These are phyloP conservation scores for Dione vanillae DNA, from an alignment of 2,888 invertebrate genomes.

Conservation along the genomic window DNA sequence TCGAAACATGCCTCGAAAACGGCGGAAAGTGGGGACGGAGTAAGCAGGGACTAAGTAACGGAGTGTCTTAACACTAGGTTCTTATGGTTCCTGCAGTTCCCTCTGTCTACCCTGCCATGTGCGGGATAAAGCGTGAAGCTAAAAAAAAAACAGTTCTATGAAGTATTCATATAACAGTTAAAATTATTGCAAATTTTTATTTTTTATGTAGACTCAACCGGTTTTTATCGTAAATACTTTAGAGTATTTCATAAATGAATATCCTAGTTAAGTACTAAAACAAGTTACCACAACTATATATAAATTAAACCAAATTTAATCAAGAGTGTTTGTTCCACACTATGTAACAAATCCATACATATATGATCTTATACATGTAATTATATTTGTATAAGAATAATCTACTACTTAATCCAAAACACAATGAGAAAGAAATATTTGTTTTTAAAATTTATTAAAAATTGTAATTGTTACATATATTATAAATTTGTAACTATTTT, in stretches of 20 bases:
- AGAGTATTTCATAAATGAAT: background rate
- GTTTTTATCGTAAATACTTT: too few relatives aligned
- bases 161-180: background rate
- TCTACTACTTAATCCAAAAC: background rate
- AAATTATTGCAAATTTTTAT: background rate
- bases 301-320: background rate
- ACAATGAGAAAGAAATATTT: background rate
- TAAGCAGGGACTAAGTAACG: too few relatives aligned
- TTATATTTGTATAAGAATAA: background rate
- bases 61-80: too few relatives aligned
- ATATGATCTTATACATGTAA: slow-evolving; percentile 5
- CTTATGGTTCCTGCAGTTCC: too few relatives aligned
- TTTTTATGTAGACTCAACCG: background rate
- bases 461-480: slow-evolving; percentile 3
- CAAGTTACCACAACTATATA: background rate
- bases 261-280: background rate
- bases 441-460: background rate
- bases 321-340: slow-evolving; percentile 14
- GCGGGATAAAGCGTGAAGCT: too few relatives aligned
- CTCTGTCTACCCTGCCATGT: too few relatives aligned
- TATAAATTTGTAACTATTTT: background rate
- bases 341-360: background rate
- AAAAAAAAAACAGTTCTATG: too few relatives aligned
- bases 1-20: too few relatives aligned
- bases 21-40: too few relatives aligned